Conservation (phyloP, 2,888 invertebrate genomes). For the Phengaris alcon region DNA sequence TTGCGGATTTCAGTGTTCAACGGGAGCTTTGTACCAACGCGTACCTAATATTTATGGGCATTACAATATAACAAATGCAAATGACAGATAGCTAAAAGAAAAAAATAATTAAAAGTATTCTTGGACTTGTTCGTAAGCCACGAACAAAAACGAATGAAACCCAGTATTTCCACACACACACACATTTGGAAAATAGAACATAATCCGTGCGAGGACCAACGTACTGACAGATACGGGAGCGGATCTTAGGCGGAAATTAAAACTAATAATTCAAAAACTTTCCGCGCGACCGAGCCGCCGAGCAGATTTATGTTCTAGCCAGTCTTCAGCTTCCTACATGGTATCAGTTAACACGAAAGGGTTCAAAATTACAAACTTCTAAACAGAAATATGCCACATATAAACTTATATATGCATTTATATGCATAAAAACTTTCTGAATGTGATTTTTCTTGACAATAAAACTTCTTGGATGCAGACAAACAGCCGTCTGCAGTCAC, state of each 20-base stretch:
- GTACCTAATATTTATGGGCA: too few species aligned
- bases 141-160: too few species aligned
- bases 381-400: constrained; percentile 9
- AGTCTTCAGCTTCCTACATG: constrained; percentile 69
- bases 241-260: constrained; percentile 80
- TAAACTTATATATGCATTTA: too few species aligned
- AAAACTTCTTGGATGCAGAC: too few species aligned
- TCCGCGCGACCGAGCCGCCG: constrained; percentile 75
- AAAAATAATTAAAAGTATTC: too few species aligned
- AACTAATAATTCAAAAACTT: constrained; percentile 81
- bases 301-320: constrained; percentile 73
- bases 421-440: too few species aligned
- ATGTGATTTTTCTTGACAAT: too few species aligned
- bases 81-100: too few species aligned
- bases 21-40: neutral
- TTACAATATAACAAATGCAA: too few species aligned
- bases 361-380: constrained; percentile 35
- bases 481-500: too few species aligned
- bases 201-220: constrained; percentile 51
- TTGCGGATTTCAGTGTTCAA: constrained; percentile 33
- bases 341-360: constrained; percentile 42
- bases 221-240: constrained; percentile 74
- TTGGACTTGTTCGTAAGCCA: too few species aligned
- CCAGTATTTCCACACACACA: neutral
- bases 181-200: neutral